Percentiles rank a stretch among this genome's conserved stretches.
These are phyloP conservation scores for Cheilosia vulpina DNA, from an alignment of 2,888 invertebrate species.

Conservation along the genomic window DNA sequence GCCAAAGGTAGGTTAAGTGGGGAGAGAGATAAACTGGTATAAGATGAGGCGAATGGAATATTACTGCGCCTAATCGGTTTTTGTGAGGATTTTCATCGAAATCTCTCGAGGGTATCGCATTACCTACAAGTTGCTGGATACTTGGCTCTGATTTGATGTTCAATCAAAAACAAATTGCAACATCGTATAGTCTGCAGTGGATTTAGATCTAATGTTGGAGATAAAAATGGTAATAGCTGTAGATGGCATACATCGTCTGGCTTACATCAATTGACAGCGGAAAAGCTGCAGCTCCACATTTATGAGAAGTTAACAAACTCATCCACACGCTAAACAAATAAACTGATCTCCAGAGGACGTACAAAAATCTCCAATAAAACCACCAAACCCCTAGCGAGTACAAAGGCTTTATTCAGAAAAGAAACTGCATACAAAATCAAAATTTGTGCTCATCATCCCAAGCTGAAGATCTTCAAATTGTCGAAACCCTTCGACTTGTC, in stretches of 20 bases:
- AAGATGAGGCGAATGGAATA: slow-evolving; percentile 21
- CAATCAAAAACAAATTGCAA: slow-evolving; percentile 54
- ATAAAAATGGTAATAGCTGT: neutral
- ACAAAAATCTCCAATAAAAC: neutral
- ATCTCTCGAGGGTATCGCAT: slow-evolving; percentile 21
- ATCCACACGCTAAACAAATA: neutral
- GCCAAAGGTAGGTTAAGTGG: slow-evolving; percentile 70
- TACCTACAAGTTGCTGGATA: slow-evolving; percentile 36
- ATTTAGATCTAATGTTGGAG: slow-evolving; percentile 17
- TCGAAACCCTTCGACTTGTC: slow-evolving; percentile 82
- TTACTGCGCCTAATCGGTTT: slow-evolving; percentile 63
- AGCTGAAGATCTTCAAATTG: slow-evolving; percentile 81
- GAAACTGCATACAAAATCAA: neutral
- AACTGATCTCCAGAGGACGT: neutral
- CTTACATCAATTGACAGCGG: no score
- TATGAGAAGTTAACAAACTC: no score
- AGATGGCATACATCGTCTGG: no score
- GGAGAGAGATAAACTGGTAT: slow-evolving; percentile 8
- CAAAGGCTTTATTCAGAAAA: neutral
- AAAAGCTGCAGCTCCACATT: no score
- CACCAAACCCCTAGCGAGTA: neutral
- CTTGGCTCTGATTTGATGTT: slow-evolving; percentile 45
- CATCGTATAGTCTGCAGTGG: slow-evolving; percentile 7
- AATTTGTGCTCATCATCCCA: slow-evolving; percentile 76
- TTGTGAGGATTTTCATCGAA: slow-evolving; percentile 32